Base-by-base conservation (phyloP, 2,113 vertebrate species). In the Oreochromis aureus region DNA sequence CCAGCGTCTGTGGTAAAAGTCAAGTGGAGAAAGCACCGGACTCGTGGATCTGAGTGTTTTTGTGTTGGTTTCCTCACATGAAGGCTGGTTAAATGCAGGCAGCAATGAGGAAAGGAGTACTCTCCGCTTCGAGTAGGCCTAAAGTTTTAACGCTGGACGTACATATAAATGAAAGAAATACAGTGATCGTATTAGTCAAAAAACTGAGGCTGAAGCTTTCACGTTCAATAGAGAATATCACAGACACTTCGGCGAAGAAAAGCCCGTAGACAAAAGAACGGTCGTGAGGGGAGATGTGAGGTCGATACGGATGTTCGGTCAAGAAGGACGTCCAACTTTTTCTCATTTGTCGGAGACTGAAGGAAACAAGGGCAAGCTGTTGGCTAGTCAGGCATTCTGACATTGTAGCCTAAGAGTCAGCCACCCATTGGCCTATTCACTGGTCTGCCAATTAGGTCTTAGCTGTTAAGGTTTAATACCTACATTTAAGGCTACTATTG, bases 391-490 rank as follows among this genome's bases (percentile, higher is more conserved):
- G 84, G 86, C 91, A 92, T 87, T 91, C 87, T 92, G 93, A 94
- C 94, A 95, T 92, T 80, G 86, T 83, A 53, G 91, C 84, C 92
- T 86, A 63, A 89, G 86, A 95, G 88, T 86, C 87, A 92, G 81
- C 89, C 89, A 82, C 87, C 89, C 93, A 88, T 89, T 58, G 80
- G 87, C 87, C 95, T 91, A 94, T 93, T 95, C 93, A 94, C 81
- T 48, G 82, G 86, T 82, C 89, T 95, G 94, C 90, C 95, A 96
- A 96, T 96, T 96, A 95, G 92, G 91, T 94, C 87, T 80, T 16
- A 80, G 91, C 94, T 86, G 91, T 95, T 95, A 94, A 94, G 94
- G 94, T 96, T 96, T 96, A 96, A 95, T 96, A 95, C 95, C 90
- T 95, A 91, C 88, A 91, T 92, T 95, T 94, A 96, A 95, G 94